Base-by-base conservation (phyloP, 2,113 vertebrate species). In the Mionectes macconnelli region DNA sequence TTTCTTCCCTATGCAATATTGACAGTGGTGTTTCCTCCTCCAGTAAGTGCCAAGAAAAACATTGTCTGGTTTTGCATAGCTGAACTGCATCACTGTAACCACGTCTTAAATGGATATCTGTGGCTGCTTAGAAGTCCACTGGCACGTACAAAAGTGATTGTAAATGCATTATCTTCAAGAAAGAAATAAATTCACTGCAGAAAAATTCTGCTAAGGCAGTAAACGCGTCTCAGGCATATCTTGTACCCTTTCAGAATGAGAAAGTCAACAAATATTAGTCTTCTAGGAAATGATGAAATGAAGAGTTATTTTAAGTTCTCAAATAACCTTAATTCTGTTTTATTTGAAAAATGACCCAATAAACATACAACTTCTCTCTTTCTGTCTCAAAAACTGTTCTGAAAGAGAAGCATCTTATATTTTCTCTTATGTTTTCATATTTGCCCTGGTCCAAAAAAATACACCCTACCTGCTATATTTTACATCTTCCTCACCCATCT, bases 291-390 rank as follows among this genome's bases (percentile, higher is more conserved):
- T 13, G 16, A 74, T 39, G 44, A 88, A 83, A 90, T 55, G 12
- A 90, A 80, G 62, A 79, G 28, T 88, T 79, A 82, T 79, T 94
- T 87, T 85, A 74, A 69, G 70, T 92, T 93, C 72, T 83, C 79
- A 88, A 57, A 73, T 83, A 93, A 80, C 45, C 37, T 86, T 86
- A 92, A 93, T 94, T 87, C 53, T 85, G 21, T 50, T 28, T 82
- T 88, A 80, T 94, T 90, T 83, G 67, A 90, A 90, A 89, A 93
- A 80, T 28, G 14, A 60, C 72, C 50, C 57, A 80, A 53, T 73
- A 86, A 85, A 73, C 31, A 69, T 28, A 12, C 12, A 87, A 31
- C 22, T 84, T 89, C 14, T 45, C 27, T 78, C 19, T 50, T 82
- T 87, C 31, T 72, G 21, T 68, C 49, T 91, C 13, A 3, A 62